Evolutionary conservation across 2,888 invertebrate genomes (phyloP), one percentile per base, ranked within the genome.

Genomic region (Scrobipalpa atriplicella): DNA sequence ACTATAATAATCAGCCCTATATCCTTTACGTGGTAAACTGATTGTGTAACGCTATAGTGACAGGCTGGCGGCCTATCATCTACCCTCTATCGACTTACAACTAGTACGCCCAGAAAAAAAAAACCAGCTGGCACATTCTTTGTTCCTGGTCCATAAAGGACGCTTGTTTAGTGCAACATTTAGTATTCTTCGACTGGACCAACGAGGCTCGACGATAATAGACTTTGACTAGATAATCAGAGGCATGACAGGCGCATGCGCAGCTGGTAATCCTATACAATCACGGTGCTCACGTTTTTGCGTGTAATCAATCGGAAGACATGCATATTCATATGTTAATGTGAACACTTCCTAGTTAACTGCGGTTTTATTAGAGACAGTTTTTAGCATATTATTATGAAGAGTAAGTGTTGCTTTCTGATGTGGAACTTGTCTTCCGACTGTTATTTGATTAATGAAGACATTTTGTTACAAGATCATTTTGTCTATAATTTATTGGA

Each of bases 201-300:
- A 29, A 38, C 16, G 1, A 6, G 6, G 58, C 38, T 41, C 19
- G 18, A 19, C 18, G 51, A 38, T 63, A 63, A 63, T 52, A 16
- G 63, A 10, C 63, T 52, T 63, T 63, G 63, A 63, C 63, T 63
- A 63, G 52, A 63, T 63, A 63, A 63, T 63, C 62, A 41, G 9
- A 1, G 62, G 13, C 64, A 64, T 64, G 64, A 21, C 54, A 58
- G 38, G 38, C 18, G 36, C 43, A 13, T 6, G 38, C 63, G 36
- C 21, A 39, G 11, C 29, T 43, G 36, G 51, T 63, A 62, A 66
- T 65, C 29, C 58, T 51, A 52, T 66, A 66, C 62, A 60, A 67
- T 64, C 51, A 41, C 60, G 52, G n/a, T 36, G 61, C 54, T 21
- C 67, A 67, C 56, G 65, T 69, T 69, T 69, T 69, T 69, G 64